Evolutionary conservation across 2,113 vertebrate genomes (phyloP), one percentile per base, ranked within the genome.

Genomic region (Oryzias javanicus): DNA sequence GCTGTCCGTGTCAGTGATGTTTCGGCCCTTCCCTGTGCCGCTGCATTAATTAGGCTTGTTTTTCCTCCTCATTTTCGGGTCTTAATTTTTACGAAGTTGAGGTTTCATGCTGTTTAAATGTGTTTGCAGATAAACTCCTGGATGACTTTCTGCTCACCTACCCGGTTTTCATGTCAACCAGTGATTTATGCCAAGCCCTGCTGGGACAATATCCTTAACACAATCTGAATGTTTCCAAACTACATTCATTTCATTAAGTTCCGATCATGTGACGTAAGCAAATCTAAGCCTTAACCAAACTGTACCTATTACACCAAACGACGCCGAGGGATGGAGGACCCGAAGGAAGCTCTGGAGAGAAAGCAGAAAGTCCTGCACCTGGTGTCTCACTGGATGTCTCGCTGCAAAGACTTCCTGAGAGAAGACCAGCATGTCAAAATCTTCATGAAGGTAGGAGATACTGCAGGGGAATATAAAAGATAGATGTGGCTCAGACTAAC

Each of bases 71-170:
- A 6, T 16, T 19, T 45, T 29, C 5, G 24, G 40, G 14, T 29
- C 35, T n/a, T 52, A 10, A 14, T 10, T 45, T n/a, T 15, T 12
- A 18, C 19, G n/a, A 18, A n/a, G 6, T 19, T 2, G 6, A 7
- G 3, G n/a, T n/a, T 47, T 47, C 19, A 47, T 19, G 17, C 19
- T 18, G 19, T 47, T 19, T 47, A 7, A 19, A 19, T 18, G 55
- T 71, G 45, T 86, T 88, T 89, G 64, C 92, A 98, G 96, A 96
- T 72, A 94, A 89, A 24, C 94, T 97, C 29, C 90, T 98, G 69
- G 95, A 98, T 85, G 97, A 99, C 83, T 98, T 99, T 81, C 92
- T 99, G 64, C 92, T 99, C 82, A 98, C 97, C 0, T 98, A 98
- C 77, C 94, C 94, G 0, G 94, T 99, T 64, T 97, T 97, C 90